Percentiles rank a stretch among this genome's conserved stretches.
phyloP scores from a whole-genome alignment of 2,113 vertebrate genomes.

The Albula glossodonta region DNA sequence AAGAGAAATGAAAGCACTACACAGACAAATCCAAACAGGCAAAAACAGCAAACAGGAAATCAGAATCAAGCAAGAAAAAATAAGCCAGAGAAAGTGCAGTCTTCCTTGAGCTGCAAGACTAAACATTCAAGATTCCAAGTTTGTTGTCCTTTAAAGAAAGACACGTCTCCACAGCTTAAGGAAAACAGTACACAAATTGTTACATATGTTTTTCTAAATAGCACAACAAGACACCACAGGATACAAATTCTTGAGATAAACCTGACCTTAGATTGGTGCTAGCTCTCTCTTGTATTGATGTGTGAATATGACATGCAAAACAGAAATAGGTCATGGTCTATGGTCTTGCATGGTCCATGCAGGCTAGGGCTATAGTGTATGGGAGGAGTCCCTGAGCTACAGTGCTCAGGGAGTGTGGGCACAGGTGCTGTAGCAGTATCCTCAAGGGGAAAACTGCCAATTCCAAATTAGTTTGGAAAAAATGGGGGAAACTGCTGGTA shows the following conservation, averaged over 20 bases:
- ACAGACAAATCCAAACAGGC: too few relatives aligned
- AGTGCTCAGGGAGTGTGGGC: background rate
- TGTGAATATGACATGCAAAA: background rate
- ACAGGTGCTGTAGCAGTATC: background rate
- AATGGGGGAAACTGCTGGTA: too few relatives aligned
- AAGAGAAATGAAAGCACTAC: too few relatives aligned
- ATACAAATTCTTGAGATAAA: background rate
- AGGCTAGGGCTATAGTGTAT: background rate
- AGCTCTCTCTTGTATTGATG: background rate
- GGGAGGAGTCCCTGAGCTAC: background rate
- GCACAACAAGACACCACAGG: background rate
- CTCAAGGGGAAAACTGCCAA: too few relatives aligned
- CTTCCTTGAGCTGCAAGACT: background rate
- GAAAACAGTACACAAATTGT: background rate
- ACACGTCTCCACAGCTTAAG: background rate
- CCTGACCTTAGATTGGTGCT: background rate
- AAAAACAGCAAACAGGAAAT: too few relatives aligned
- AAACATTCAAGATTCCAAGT: background rate
- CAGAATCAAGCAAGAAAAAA: too few relatives aligned
- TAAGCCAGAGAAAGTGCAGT: too few relatives aligned
- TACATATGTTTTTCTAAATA: background rate
- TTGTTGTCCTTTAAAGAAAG: background rate
- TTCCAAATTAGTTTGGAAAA: too few relatives aligned
- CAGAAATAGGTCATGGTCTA: background rate
- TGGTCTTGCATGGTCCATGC: background rate